These are phyloP conservation scores for Melanophora roralis DNA, from an alignment of 2,888 invertebrate species.

Conservation along the genomic window DNA sequence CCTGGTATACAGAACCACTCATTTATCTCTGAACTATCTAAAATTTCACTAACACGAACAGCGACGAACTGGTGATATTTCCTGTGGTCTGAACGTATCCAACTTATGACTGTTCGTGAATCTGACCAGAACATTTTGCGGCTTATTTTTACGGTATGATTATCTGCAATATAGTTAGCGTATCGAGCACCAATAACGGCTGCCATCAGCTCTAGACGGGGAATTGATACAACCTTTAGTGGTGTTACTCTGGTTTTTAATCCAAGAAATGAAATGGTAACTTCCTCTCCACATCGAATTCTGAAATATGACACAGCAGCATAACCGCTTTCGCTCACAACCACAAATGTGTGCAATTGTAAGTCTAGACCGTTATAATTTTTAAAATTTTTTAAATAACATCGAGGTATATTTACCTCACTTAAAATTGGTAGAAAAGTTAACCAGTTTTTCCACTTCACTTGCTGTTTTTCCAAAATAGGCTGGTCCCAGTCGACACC, in stretches of 20 bases:
- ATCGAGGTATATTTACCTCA: constrained; percentile 26
- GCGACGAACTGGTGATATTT: too few relatives aligned
- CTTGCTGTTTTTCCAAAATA: constrained; percentile 38
- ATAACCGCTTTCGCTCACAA: too few relatives aligned
- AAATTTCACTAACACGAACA: constrained; percentile 37
- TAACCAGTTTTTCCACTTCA: constrained; percentile 61
- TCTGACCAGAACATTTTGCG: constrained; percentile 21
- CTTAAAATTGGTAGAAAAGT: constrained; percentile 54
- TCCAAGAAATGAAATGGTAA: constrained; percentile 16
- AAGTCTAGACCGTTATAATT: constrained; percentile 25
- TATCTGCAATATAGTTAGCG: constrained; percentile 6
- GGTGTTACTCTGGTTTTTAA: too few relatives aligned
- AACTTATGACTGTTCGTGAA: constrained; percentile 22
- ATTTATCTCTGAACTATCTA: constrained; percentile 19
- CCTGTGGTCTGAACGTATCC: constrained; percentile 26
- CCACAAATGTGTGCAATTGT: constrained; percentile 25
- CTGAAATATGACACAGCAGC: constrained; percentile 38
- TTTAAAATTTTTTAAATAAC: constrained; percentile 1
- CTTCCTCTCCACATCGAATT: not conserved
- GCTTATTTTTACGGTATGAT: not conserved
- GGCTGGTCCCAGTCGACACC: constrained; percentile 37
- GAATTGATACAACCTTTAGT: constrained; percentile 49
- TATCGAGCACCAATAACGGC: constrained; percentile 59
- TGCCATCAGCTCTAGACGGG: constrained; percentile 43
- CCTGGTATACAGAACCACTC: constrained; percentile 36